Evolutionary conservation across 2,888 invertebrate genomes (phyloP).

Genomic region (Drosophila aldrichi): DNA sequence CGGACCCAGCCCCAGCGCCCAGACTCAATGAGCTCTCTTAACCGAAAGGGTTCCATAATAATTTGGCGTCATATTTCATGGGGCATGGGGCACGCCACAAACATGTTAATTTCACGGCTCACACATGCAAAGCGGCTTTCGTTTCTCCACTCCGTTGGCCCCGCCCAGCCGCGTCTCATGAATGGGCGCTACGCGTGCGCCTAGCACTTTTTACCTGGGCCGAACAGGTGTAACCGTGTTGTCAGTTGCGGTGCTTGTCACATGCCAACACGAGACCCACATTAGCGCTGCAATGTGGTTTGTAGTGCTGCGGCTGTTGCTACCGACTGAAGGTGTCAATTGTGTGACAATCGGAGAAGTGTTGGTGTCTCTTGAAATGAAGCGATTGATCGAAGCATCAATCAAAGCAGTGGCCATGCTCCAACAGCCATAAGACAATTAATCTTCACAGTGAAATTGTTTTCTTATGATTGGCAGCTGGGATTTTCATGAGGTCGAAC

Average conservation of each 20-base stretch:
- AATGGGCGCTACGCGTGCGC: constrained; percentile 61
- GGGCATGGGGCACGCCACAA: constrained; percentile 28
- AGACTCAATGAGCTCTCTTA: constrained; percentile 56
- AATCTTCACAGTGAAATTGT: constrained; percentile 40
- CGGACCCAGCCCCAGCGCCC: constrained; percentile 5
- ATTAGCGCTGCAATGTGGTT: constrained; percentile 24
- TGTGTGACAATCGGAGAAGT: constrained; percentile 34
- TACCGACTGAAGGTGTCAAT: constrained; percentile 56
- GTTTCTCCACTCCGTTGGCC: constrained; percentile 28
- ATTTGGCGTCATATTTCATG: constrained; percentile 44
- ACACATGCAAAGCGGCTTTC: constrained; percentile 70
- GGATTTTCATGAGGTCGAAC: constrained; percentile 27
- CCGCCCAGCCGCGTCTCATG: constrained; percentile 3
- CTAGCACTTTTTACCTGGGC: constrained; percentile 7
- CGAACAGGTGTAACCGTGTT: constrained; percentile 35
- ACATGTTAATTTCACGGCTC: constrained; percentile 68
- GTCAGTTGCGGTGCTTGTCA: constrained; percentile 45
- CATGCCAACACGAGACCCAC: constrained; percentile 56
- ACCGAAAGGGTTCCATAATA: constrained; percentile 50
- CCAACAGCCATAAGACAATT: constrained; percentile 23
- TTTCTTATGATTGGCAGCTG: constrained; percentile 33
- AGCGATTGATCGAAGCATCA: constrained; percentile 27
- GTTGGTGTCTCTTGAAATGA: constrained; percentile 37
- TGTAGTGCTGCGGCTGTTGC: constrained; percentile 17
- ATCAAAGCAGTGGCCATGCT: constrained; percentile 32